These are phyloP conservation scores for Alloplasta piceator DNA, from an alignment of 2,888 invertebrate genomes.

Conservation along the genomic window DNA sequence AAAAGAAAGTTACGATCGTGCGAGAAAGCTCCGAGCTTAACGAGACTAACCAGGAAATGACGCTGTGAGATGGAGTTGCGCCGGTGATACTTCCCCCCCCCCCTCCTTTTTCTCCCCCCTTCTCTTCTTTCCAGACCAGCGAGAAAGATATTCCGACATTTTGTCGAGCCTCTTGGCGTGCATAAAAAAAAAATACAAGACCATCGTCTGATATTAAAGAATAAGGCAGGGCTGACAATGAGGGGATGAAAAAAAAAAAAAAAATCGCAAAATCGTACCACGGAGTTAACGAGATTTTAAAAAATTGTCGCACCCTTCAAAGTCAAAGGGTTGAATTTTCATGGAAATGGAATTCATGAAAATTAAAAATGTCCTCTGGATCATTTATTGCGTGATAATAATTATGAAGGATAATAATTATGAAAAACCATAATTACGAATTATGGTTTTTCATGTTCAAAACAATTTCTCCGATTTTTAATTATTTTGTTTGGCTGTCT, in stretches of 20 bases:
- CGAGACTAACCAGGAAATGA: conserved; percentile 76
- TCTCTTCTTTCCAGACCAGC: not conserved
- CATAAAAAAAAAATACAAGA: conserved; percentile 21
- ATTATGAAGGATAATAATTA: not conserved
- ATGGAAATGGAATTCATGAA: too few relatives aligned
- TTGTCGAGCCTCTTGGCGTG: conserved; percentile 2
- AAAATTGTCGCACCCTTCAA: not conserved
- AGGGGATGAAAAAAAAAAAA: conserved; percentile 2
- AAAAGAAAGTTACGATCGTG: conserved; percentile 80
- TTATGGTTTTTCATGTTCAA: too few relatives aligned
- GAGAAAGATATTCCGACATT: conserved; percentile 31
- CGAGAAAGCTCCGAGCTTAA: conserved; percentile 72
- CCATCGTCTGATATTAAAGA: conserved; percentile 45
- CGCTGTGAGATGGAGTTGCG: conserved; percentile 75
- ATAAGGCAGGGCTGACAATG: conserved; percentile 15
- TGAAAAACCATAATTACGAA: too few relatives aligned
- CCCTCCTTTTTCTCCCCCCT: not conserved
- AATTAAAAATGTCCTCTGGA: not conserved
- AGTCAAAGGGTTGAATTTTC: not conserved
- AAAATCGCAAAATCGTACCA: conserved; percentile 17
- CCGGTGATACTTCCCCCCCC: conserved; percentile 37
- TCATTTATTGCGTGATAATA: conserved; percentile 6
- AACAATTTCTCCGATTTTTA: too few relatives aligned
- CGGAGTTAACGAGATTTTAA: conserved; percentile 5
- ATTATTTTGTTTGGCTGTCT: too few relatives aligned